phyloP scores from a whole-genome alignment of 2,797 vertebrate species.

The Lycodopsis pacificus region DNA sequence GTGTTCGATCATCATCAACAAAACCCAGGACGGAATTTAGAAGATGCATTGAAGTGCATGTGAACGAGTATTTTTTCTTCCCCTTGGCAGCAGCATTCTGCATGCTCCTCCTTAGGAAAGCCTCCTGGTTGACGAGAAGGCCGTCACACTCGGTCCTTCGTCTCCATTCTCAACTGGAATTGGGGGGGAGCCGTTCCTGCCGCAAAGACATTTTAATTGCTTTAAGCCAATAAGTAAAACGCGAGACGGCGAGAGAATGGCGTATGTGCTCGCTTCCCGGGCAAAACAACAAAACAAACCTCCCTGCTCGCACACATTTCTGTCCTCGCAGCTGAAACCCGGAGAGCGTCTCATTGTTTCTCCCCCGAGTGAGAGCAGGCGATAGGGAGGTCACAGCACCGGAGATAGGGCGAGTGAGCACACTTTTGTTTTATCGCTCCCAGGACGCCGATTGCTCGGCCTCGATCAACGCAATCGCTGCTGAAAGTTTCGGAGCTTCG shows the following conservation, averaged over 20 bases:
- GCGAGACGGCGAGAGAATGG: constrained; percentile 48
- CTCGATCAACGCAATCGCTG: constrained; percentile 39
- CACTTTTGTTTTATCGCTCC: constrained; percentile 51
- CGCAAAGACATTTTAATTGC: constrained; percentile 70
- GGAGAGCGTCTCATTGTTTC: constrained; percentile 57
- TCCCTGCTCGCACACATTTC: constrained; percentile 46
- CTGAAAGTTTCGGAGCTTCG: constrained; percentile 9
- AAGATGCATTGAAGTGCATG: neutral
- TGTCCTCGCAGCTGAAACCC: constrained; percentile 64
- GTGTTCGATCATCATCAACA: constrained; percentile 5
- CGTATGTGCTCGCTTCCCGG: constrained; percentile 56
- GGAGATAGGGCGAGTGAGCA: constrained; percentile 40
- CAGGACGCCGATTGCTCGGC: constrained; percentile 21
- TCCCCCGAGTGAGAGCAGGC: constrained; percentile 45
- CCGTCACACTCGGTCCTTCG: constrained; percentile 41
- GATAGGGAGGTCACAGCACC: constrained; percentile 51
- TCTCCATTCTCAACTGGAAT: constrained; percentile 49
- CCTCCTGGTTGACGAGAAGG: constrained; percentile 55
- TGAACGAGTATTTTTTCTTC: constrained; percentile 21
- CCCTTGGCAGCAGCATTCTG: constrained; percentile 9
- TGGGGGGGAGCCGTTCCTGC: constrained; percentile 32
- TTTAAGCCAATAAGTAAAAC: constrained; percentile 73
- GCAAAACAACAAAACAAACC: constrained; percentile 53
- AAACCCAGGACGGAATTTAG: neutral
- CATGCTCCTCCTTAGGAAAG: constrained; percentile 32